Base-by-base conservation (phyloP, 2,797 vertebrate genomes). In the Pseudochaenichthys georgianus region DNA sequence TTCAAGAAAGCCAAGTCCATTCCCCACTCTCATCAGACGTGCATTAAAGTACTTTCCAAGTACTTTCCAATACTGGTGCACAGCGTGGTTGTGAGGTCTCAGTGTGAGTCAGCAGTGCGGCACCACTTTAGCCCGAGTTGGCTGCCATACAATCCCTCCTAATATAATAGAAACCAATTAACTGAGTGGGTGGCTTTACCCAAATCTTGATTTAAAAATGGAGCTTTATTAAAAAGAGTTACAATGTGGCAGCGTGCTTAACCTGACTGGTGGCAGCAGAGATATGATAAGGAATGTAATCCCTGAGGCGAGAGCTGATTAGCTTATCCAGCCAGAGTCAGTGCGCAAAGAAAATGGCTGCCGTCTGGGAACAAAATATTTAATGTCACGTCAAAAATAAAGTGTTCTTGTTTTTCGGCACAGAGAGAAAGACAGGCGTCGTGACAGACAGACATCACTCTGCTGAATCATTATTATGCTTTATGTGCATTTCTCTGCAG, bases 161-260 rank as follows among this genome's bases (percentile, higher is more conserved):
- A 85, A 90, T 86, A 94, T 87, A 93, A 93, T 92, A 89, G 90
- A 92, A 93, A 91, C 83, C 89, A 92, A 93, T 94, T 94, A 93
- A 93, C 83, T 76, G 87, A 88, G 89, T 93, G 87, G 81, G 85
- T 91, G 89, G 90, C 90, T 91, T 91, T 91, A 88, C 88, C 87
- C 79, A 87, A 91, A 93, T 93, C 91, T 92, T 93, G 87, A 91
- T 93, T 91, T 88, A 88, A 92, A 38, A 92, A 91, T 88, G 77
- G 67, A 80, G 89, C 86, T 88, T 92, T 91, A 90, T 89, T 91
- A 90, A 91, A 91, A 91, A 90, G 84, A 90, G 83, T 90, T 90
- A 89, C 87, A 90, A 91, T 85, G 83, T 92, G 91, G 88, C 89
- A 81, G 84, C 77, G 70, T 86, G 85, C 87, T 92, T 92, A 93